Evolutionary conservation across 2,113 vertebrate genomes (phyloP).

Genomic region (Dromaius novaehollandiae): DNA sequence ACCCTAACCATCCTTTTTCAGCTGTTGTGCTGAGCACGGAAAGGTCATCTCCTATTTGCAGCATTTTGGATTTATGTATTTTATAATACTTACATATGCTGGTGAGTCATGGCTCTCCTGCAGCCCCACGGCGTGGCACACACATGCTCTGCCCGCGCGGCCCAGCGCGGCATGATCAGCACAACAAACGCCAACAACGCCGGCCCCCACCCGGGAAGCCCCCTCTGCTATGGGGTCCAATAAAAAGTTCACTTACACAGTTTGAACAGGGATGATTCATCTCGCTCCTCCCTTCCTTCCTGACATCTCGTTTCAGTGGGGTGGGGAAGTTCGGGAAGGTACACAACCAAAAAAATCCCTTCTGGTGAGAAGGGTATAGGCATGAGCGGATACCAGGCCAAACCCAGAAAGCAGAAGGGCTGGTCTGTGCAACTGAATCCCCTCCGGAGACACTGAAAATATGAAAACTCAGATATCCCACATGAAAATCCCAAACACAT

Average conservation of each 20-base stretch:
- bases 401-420: background rate
- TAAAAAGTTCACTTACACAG: background rate
- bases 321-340: background rate
- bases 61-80: background rate
- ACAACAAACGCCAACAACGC: background rate
- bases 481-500: background rate
- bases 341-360: background rate
- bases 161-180: background rate
- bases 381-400: background rate
- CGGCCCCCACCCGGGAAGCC: background rate
- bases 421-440: background rate
- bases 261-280: background rate
- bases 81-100: background rate
- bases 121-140: background rate
- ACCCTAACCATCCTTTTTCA: conserved; percentile 27
- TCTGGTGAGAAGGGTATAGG: background rate
- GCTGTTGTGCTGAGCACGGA: conserved; percentile 25
- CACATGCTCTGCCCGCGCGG: background rate
- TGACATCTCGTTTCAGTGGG: background rate
- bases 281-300: conserved; percentile 1
- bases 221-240: background rate
- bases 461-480: rapidly evolving
- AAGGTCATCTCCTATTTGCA: conserved; percentile 58
- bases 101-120: background rate
- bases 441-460: background rate